Conservation (phyloP, 2,888 invertebrate species). For the Melangyna quadrimaculata region DNA sequence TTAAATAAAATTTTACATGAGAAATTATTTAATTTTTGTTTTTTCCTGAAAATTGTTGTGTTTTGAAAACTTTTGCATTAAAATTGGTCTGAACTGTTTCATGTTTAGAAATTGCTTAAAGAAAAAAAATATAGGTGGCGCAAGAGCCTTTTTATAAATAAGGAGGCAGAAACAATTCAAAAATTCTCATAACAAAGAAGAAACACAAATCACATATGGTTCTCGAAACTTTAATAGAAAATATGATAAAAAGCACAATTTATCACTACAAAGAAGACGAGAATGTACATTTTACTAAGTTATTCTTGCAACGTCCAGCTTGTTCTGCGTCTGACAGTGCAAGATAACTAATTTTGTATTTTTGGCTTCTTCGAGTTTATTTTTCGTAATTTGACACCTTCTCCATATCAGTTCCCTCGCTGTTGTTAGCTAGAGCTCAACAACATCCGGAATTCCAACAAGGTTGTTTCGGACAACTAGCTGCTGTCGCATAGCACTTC, state of each 20-base stretch:
- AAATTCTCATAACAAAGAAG: too few relatives aligned
- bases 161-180: too few relatives aligned
- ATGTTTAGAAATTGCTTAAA: too few relatives aligned
- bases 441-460: conserved; percentile 32
- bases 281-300: neutral
- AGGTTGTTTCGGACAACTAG: conserved; percentile 41
- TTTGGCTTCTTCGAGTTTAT: neutral
- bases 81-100: too few relatives aligned
- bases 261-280: neutral
- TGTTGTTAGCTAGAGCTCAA: neutral
- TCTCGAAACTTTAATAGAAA: neutral
- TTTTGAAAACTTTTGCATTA: too few relatives aligned
- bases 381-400: neutral
- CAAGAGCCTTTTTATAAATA: too few relatives aligned
- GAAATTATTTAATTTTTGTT: neutral
- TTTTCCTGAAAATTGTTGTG: too few relatives aligned
- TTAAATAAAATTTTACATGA: neutral
- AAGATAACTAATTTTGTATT: neutral
- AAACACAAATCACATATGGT: too few relatives aligned
- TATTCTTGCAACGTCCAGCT: neutral
- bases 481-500: conserved; percentile 75
- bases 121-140: too few relatives aligned
- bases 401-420: neutral
- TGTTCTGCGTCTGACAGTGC: neutral
- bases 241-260: neutral